Evolutionary conservation across 2,797 vertebrate species (phyloP).

Genomic region (Sphenodon punctatus): DNA sequence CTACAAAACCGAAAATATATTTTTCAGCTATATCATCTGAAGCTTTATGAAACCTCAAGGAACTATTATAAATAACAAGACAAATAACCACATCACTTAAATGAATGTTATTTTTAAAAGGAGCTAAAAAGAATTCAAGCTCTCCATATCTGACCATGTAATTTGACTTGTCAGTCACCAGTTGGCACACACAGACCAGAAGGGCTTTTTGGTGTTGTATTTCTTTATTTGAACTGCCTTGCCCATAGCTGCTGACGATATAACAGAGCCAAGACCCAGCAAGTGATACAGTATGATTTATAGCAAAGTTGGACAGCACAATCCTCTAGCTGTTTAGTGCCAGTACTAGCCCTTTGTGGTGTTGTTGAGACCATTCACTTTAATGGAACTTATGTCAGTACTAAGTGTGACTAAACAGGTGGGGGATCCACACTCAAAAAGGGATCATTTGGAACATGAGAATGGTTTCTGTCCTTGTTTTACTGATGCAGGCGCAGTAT

Average conservation of each 20-base stretch:
- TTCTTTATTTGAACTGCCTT: not conserved
- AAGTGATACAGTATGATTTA: not conserved
- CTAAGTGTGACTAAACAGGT: too few species aligned
- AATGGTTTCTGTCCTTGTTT: not conserved
- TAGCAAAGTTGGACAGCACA: not conserved
- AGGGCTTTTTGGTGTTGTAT: not conserved
- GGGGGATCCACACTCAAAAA: too few species aligned
- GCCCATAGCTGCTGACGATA: not conserved
- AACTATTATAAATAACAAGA: not conserved
- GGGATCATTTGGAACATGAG: not conserved
- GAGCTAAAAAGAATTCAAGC: not conserved
- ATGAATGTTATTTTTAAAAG: slow-evolving; percentile 1
- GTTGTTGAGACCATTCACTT: too few species aligned
- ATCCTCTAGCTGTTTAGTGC: too few species aligned
- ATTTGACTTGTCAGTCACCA: slow-evolving; percentile 12
- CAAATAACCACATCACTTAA: slow-evolving; percentile 3
- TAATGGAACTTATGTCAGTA: too few species aligned
- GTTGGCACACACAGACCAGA: not conserved
- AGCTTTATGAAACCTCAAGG: not conserved
- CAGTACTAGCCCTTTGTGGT: too few species aligned
- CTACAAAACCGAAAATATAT: not conserved
- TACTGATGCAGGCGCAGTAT: too few species aligned
- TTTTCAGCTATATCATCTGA: not conserved
- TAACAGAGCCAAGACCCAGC: not conserved
- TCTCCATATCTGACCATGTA: not conserved